Base-by-base conservation (phyloP, 2,797 vertebrate genomes). In the Falco biarmicus region DNA sequence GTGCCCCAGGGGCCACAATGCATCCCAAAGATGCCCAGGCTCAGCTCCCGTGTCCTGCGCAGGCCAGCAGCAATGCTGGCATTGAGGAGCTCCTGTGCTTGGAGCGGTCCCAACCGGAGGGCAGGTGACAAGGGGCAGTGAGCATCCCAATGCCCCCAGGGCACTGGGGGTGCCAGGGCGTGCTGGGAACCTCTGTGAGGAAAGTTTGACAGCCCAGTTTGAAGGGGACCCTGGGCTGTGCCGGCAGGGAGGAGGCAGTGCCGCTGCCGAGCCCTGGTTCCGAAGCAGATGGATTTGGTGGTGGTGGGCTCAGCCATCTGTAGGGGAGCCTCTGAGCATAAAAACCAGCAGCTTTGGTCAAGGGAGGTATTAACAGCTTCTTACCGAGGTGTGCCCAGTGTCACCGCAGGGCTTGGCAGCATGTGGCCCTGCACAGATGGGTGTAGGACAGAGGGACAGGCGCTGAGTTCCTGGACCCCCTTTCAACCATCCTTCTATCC, bases 191-290 rank as follows among this genome's bases (percentile, higher is more conserved):
- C 59, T 5, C 1, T 4, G 31, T 26, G 11, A 2, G 14, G 32
- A 11, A 39, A 28, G 8, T 16, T 3, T 16, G 69, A 1, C 13
- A 5, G 29, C 17, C 21, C 50, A 1, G 0, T 29, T 9, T 22
- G 6, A 20, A 47, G 43, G 31, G 26, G 21, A 15, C 11, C 59
- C 43, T 0, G 5, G 43, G 50, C 56, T 29, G 43, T 15, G 63
- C 34, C 9, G 5, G n/a, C 12, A 16, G 0, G 4, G 34, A 37
- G 34, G 39, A 60, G 76, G 64, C 70, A 41, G 85, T 0, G 1
- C 57, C 2, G 15, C 41, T 64, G 7, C 7, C 1, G 3, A 54
- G 20, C 37, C 12, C 85, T 10, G 45, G n/a, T n/a, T n/a, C 59
- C 7, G 20, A 10, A 29, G 26, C 15, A 6, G 43, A 13, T 7